A percentile compares a stretch with the other conserved stretches of the same genome.
Conservation (phyloP, 2,888 invertebrate genomes). For the Acronicta alni region DNA sequence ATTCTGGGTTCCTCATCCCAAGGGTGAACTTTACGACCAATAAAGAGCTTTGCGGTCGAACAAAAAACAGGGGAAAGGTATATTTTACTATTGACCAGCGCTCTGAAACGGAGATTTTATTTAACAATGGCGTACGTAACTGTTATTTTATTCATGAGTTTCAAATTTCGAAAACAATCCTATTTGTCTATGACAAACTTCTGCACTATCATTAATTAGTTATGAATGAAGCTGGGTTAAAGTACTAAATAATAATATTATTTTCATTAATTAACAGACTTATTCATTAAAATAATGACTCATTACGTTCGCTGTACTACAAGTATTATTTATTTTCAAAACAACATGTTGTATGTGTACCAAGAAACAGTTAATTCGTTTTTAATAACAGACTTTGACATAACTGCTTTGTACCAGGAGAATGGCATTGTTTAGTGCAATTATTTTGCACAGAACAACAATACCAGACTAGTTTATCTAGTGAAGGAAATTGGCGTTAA, state of each 20-base stretch:
- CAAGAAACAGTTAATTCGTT: constrained; percentile 11
- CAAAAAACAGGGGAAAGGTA: constrained; percentile 65
- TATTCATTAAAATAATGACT: constrained; percentile 28
- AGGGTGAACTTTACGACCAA: constrained; percentile 66
- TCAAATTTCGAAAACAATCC: constrained; percentile 13
- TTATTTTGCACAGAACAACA: constrained; percentile 23
- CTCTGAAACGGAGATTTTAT: constrained; percentile 12
- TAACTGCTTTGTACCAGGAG: background rate
- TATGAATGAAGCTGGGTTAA: constrained; percentile 12
- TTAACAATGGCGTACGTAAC: constrained; percentile 22
- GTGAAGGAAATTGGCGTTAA: constrained; percentile 69
- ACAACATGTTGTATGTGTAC: constrained; percentile 4
- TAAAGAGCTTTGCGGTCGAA: constrained; percentile 61
- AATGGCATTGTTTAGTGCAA: constrained; percentile 15
- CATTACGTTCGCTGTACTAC: constrained; percentile 10
- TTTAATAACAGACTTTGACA: constrained; percentile 2
- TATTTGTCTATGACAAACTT: constrained; percentile 26
- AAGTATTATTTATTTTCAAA: constrained; percentile 13
- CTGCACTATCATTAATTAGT: constrained; percentile 9
- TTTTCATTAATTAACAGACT: constrained; percentile 20
- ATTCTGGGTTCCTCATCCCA: constrained; percentile 67
- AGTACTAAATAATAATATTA: constrained; percentile 7
- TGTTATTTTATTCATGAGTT: constrained; percentile 33
- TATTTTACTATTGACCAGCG: constrained; percentile 33
- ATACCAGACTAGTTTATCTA: constrained; percentile 39